phyloP scores from a whole-genome alignment of 2,113 vertebrate genomes.

The Capreolus pygargus region DNA sequence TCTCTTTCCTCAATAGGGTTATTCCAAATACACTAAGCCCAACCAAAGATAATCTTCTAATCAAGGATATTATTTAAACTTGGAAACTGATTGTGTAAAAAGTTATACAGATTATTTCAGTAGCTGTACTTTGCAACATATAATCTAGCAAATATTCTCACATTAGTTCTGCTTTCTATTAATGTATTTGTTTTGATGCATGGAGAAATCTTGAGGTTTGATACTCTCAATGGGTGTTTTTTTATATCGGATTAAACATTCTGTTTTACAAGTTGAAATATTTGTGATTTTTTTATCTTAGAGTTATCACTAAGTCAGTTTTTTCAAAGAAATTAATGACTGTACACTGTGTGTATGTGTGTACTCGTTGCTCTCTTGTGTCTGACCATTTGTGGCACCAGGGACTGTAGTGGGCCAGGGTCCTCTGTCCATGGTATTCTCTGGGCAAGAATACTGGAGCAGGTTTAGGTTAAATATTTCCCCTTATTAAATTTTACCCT shows the following conservation, averaged over 20 bases:
- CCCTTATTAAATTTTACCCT: not conserved
- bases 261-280: not conserved
- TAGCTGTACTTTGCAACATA: not conserved
- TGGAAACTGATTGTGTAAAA: not conserved
- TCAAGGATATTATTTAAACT: not conserved
- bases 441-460: not conserved
- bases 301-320: not conserved
- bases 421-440: not conserved
- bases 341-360: not conserved
- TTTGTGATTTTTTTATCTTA: not conserved
- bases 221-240: not conserved
- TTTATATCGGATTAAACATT: not conserved
- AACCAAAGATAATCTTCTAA: not conserved
- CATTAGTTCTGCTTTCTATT: not conserved
- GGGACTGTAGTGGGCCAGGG: not conserved
- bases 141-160: not conserved
- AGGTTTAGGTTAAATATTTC: not conserved
- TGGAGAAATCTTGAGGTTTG: not conserved
- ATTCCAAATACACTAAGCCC: not conserved
- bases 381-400: not conserved
- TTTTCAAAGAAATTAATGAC: not conserved
- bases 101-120: not conserved
- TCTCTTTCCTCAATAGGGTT: not conserved
- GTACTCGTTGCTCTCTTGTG: not conserved
- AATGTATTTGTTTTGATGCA: not conserved